Conservation (phyloP, 2,888 invertebrate species). For the Pemphredon lugubris region DNA sequence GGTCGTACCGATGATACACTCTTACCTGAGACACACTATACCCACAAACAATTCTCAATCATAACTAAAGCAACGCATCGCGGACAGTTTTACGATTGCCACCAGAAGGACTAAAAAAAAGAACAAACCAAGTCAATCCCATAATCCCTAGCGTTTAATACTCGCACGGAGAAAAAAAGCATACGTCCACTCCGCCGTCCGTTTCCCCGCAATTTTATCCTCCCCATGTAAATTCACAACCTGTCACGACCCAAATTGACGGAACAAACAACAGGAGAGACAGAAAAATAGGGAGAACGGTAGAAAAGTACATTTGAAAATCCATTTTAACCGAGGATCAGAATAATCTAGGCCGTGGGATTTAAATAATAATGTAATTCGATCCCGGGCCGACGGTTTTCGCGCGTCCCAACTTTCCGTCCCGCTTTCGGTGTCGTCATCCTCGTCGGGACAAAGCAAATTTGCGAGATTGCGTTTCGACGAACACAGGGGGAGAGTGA, state of each 20-base stretch:
- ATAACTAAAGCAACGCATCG: no score
- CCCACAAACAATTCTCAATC: no score
- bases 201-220: not conserved
- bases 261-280: conserved; percentile 4
- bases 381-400: conserved; percentile 53
- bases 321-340: conserved; percentile 53
- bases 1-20: no score
- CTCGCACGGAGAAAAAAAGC: no score
- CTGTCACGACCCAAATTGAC: not conserved
- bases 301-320: conserved; percentile 21
- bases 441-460: conserved; percentile 67
- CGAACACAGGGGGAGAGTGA: conserved; percentile 48
- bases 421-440: conserved; percentile 38
- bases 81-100: no score
- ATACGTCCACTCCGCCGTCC: not conserved
- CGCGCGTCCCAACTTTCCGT: conserved; percentile 53
- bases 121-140: not conserved
- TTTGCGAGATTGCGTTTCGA: conserved; percentile 73
- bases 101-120: no score
- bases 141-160: no score
- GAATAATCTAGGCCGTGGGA: conserved; percentile 54
- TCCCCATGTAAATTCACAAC: not conserved
- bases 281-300: conserved; percentile 8
- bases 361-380: conserved; percentile 64
- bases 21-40: no score